Conservation (phyloP, 2,888 invertebrate genomes). For the Galeopsomyia nigrocyanea region DNA sequence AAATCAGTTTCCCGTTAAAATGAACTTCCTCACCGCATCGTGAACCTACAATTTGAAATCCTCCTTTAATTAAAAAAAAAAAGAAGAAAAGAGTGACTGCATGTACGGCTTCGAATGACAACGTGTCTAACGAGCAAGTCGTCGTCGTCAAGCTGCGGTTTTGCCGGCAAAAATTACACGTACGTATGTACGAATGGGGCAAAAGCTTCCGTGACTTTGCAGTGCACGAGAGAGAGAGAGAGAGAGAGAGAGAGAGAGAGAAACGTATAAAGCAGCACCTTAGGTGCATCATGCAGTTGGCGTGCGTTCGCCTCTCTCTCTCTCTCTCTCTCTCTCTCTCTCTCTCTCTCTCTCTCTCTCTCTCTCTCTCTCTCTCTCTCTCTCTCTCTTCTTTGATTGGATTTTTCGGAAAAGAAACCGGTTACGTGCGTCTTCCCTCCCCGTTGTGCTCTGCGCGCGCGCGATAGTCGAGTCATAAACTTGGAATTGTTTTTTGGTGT, state of each 20-base stretch:
- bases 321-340: neutral
- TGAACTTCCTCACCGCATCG: too few species aligned
- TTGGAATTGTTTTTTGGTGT: constrained; percentile 35
- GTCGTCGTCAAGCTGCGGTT: too few species aligned
- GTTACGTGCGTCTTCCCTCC: constrained; percentile 8
- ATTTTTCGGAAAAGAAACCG: constrained; percentile 31
- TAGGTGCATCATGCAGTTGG: too few species aligned
- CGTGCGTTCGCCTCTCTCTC: too few species aligned
- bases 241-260: neutral
- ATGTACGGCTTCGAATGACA: too few species aligned
- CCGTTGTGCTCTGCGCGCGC: neutral
- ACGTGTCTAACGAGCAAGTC: too few species aligned
- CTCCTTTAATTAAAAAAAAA: too few species aligned
- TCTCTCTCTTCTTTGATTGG: constrained; percentile 1
- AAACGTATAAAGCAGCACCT: neutral
- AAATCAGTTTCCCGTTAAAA: too few species aligned
- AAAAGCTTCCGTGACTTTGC: neutral
- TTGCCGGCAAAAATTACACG: too few species aligned
- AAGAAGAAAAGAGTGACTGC: too few species aligned
- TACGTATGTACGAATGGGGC: too few species aligned
- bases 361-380: neutral
- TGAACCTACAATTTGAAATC: too few species aligned
- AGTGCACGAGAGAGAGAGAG: neutral
- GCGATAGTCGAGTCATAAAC: constrained; percentile 12
- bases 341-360: neutral